These are phyloP conservation scores for Halictus rubicundus DNA, from an alignment of 1,140 invertebrate genomes.

Conservation along the genomic window DNA sequence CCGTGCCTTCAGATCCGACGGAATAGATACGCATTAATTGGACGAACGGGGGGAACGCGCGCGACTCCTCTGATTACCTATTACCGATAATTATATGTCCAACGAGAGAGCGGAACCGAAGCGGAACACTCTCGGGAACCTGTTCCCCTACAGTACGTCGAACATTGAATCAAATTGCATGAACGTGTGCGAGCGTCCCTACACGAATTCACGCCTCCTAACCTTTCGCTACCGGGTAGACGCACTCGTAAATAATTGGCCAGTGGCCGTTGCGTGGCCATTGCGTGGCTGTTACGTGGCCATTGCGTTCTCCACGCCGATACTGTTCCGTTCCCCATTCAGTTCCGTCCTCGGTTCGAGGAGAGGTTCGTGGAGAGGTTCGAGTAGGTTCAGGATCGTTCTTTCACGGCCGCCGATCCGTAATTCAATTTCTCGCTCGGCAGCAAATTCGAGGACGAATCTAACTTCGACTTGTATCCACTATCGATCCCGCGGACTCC, in stretches of 20 bases:
- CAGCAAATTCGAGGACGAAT: background rate
- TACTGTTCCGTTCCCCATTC: constrained; percentile 16
- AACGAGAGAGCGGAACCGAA: constrained; percentile 34
- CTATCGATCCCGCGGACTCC: too few species aligned
- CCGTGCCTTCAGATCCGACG: constrained; percentile 40
- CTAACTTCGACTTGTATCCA: background rate
- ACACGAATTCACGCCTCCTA: constrained; percentile 52
- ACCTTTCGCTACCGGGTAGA: constrained; percentile 53
- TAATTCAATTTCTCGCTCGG: constrained; percentile 36
- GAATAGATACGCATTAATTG: constrained; percentile 63
- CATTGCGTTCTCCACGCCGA: constrained; percentile 1
- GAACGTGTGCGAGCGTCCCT: constrained; percentile 23
- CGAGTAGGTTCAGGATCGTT: background rate
- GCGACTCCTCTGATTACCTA: constrained; percentile 55
- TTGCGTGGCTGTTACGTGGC: constrained; percentile 18
- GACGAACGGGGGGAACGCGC: constrained; percentile 10
- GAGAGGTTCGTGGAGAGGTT: too few species aligned
- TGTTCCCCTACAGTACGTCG: constrained; percentile 52
- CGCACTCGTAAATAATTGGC: constrained; percentile 50
- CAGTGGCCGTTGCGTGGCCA: constrained; percentile 21
- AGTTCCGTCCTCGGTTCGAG: background rate
- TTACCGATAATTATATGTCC: constrained; percentile 64
- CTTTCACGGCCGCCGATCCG: constrained; percentile 25
- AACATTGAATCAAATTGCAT: constrained; percentile 59
- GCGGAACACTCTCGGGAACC: constrained; percentile 43